Evolutionary conservation across 1,140 invertebrate species (phyloP).

Genomic region (Trissolcus basalis): DNA sequence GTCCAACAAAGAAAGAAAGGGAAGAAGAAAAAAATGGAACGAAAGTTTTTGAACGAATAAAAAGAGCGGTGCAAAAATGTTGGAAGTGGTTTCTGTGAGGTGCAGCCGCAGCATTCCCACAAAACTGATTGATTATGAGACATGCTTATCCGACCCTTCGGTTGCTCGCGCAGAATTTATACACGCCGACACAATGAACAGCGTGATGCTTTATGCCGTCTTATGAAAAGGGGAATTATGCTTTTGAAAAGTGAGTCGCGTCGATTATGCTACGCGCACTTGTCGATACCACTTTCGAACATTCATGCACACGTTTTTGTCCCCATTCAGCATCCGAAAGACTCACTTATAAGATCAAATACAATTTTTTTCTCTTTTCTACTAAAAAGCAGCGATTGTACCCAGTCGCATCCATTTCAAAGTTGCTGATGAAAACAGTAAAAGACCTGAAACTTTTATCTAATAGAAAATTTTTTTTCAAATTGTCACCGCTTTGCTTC

Average conservation of each 20-base stretch:
- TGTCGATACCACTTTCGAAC: constrained; percentile 43
- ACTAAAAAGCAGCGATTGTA: too few relatives aligned
- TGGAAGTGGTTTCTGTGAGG: neutral
- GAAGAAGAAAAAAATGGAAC: neutral
- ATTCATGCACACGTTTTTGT: constrained; percentile 27
- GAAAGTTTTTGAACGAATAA: too few relatives aligned
- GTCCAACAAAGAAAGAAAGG: neutral
- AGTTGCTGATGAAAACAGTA: too few relatives aligned
- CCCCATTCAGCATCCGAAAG: constrained; percentile 24
- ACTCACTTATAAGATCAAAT: constrained; percentile 44
- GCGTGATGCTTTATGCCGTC: constrained; percentile 48
- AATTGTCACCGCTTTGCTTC: too few relatives aligned
- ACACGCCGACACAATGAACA: constrained; percentile 46
- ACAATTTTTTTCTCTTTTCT: constrained; percentile 1
- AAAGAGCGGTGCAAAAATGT: too few relatives aligned
- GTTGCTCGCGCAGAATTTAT: constrained; percentile 36
- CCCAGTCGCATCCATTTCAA: too few relatives aligned
- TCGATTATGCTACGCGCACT: constrained; percentile 38
- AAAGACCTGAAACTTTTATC: too few relatives aligned
- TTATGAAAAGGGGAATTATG: constrained; percentile 64
- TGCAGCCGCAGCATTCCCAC: constrained; percentile 60
- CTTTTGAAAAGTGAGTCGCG: constrained; percentile 61
- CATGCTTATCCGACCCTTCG: constrained; percentile 52
- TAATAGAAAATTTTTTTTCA: too few relatives aligned
- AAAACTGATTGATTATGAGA: constrained; percentile 69